These are phyloP conservation scores for Sebastes paucispinis DNA, from an alignment of 2,797 vertebrate species.

Conservation along the genomic window DNA sequence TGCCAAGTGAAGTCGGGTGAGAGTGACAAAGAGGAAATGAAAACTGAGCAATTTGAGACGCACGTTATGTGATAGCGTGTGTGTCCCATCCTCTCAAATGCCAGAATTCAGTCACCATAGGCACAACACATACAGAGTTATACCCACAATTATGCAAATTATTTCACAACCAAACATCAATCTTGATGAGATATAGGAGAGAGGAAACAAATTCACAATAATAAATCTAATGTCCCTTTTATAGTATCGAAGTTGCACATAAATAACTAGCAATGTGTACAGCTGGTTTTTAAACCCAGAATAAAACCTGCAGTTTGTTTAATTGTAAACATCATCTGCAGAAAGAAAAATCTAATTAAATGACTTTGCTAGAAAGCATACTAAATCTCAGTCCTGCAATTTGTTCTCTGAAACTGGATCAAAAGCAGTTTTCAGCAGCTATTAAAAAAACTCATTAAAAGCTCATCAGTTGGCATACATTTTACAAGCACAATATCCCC, in stretches of 20 bases:
- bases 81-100: neutral
- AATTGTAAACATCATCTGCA: neutral
- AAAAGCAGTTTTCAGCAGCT: slow-evolving; percentile 41
- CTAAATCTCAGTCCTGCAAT: neutral
- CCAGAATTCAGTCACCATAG: slow-evolving; percentile 4
- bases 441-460: slow-evolving; percentile 50
- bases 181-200: neutral
- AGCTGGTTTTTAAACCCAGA: neutral
- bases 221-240: neutral
- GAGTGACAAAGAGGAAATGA: slow-evolving; percentile 64
- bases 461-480: slow-evolving; percentile 36
- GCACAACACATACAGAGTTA: neutral
- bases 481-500: slow-evolving; percentile 21
- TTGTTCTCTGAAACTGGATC: slow-evolving; percentile 37
- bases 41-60: slow-evolving; percentile 48
- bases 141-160: neutral
- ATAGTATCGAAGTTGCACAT: neutral
- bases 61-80: slow-evolving; percentile 39
- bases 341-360: neutral
- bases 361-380: slow-evolving; percentile 18
- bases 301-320: neutral
- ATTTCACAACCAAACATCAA: neutral
- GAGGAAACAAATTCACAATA: neutral
- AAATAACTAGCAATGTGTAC: neutral
- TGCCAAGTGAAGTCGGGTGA: slow-evolving; percentile 49